phyloP scores from a whole-genome alignment of 1,140 invertebrate genomes.

The Macrotrachela quadricornifera region DNA sequence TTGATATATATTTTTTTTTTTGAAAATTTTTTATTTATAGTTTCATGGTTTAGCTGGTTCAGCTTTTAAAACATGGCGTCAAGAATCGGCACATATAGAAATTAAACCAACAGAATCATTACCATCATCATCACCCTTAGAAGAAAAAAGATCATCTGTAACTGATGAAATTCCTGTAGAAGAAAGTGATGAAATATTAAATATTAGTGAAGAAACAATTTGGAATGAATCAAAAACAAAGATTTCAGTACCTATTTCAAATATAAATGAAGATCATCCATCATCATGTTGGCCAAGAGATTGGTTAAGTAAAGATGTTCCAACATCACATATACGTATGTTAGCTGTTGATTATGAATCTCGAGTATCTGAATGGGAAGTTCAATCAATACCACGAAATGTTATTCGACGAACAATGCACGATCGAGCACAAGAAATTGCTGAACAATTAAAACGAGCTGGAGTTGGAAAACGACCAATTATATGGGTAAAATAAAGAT shows the following conservation, averaged over 20 bases:
- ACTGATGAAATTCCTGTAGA: no score
- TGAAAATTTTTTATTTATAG: no score
- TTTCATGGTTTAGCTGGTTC: conserved; percentile 2
- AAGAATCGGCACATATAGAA: background rate
- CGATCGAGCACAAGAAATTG: conserved; percentile 1
- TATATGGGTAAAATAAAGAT: background rate
- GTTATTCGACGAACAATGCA: conserved; percentile 1
- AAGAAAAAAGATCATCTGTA: no score
- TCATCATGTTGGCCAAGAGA: conserved; percentile 2
- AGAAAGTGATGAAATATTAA: no score
- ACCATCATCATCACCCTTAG: no score
- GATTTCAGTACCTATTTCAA: background rate
- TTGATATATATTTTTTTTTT: no score
- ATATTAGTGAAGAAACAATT: no score
- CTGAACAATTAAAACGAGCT: background rate
- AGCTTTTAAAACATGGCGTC: conserved; percentile 6
- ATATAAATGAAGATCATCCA: background rate
- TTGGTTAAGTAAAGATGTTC: conserved; percentile 1
- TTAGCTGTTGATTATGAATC: conserved; percentile 6
- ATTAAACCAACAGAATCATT: no score
- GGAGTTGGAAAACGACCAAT: conserved; percentile 2
- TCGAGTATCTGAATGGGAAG: background rate
- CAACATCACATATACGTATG: background rate
- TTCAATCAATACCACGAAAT: background rate
- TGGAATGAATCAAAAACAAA: no score